These are phyloP conservation scores for Dynastes tityus DNA, from an alignment of 2,888 invertebrate species.

Conservation along the genomic window DNA sequence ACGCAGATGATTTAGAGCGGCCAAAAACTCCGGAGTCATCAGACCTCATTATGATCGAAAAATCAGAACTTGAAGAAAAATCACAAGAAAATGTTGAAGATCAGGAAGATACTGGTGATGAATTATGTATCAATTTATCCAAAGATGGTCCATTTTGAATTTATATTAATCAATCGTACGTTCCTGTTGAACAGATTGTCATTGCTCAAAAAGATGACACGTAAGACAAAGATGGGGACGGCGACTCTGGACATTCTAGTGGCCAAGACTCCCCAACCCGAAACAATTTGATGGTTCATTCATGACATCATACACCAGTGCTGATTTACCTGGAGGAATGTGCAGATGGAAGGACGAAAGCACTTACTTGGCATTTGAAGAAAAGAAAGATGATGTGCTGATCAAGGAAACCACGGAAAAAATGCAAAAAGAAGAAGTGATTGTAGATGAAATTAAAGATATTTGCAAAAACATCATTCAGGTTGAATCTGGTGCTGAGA, in stretches of 20 bases:
- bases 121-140: slow-evolving; percentile 49
- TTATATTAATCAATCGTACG: slow-evolving; percentile 71
- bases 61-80: slow-evolving; percentile 44
- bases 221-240: slow-evolving; percentile 76
- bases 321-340: slow-evolving; percentile 85
- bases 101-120: neutral
- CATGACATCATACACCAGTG: slow-evolving; percentile 78
- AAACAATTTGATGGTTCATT: slow-evolving; percentile 62
- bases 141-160: slow-evolving; percentile 75
- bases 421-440: neutral
- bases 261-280: slow-evolving; percentile 66
- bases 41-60: slow-evolving; percentile 31
- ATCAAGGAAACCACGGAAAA: neutral
- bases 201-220: slow-evolving; percentile 62
- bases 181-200: slow-evolving; percentile 53
- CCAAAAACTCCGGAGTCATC: neutral
- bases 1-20: no score
- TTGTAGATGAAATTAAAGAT: neutral
- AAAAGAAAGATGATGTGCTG: neutral
- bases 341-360: slow-evolving; percentile 88
- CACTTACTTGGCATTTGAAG: slow-evolving; percentile 78
- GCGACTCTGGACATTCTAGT: slow-evolving; percentile 76
- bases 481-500: neutral
- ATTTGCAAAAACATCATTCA: neutral
- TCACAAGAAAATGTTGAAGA: slow-evolving; percentile 37